Evolutionary conservation across 2,888 invertebrate species (phyloP), one percentile per base, ranked within the genome.

Genomic region (Brachynemurus nebulosus): DNA sequence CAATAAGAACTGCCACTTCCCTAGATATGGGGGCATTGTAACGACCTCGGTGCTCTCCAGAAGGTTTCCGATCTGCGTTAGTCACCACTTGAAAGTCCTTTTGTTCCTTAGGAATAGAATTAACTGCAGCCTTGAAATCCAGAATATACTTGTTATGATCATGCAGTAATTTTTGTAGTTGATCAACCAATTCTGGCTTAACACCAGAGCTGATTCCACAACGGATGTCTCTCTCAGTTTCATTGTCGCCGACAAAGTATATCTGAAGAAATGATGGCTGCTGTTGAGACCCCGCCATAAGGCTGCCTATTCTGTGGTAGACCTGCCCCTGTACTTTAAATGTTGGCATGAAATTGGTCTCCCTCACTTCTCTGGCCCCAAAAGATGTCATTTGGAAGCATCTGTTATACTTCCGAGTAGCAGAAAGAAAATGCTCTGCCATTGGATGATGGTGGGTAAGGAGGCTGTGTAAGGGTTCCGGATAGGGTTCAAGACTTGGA

Each of bases 301-400:
- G 39, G 18, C 45, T 46, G 12, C 50, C 51, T 40, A 45, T 45
- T 17, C 30, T 12, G 44, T 53, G 53, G 40, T 54, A 52, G 17
- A 53, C 42, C 42, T 55, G 53, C n/a, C 53, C 48, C 40, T 51
- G 42, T 2, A 54, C 44, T 50, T 52, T 53, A 27, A 45, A 54
- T 8, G 21, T 45, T 8, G 40, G 35, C 39, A 39, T 39, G 4
- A 21, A 39, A 12, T 23, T 23, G 14, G 14, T 23, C 23, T 21
- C 39, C 50, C 18, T 49, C 40, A 18, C 38, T 18, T 46, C 19
- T 11, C 44, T 44, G 9, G 41, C 45, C 9, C 46, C 44, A 41
- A 49, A 49, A 9, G 45, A 49, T 12, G 45, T 45, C 40, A 40
- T 45, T 40, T 45, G 40, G 14, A 12, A 47, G 42, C 48, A 47